Base-by-base conservation (phyloP, 1,140 invertebrate genomes). In the Magallana gigas region DNA sequence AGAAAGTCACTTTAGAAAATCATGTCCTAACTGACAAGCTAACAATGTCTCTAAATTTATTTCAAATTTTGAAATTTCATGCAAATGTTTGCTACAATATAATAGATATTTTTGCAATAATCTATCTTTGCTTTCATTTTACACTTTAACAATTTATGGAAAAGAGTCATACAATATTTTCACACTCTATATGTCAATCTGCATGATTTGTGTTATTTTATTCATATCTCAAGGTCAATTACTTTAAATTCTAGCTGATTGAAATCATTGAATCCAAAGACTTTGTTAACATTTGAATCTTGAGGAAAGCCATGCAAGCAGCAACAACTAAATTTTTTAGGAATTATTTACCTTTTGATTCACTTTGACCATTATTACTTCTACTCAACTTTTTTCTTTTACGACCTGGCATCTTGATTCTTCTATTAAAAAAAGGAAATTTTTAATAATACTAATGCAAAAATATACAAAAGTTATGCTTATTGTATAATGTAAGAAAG, bases 381-480 rank as follows among this genome's bases (percentile, higher is more conserved):
- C 59, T 60, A 60, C 59, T 60, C 59, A 60, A 60, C 59, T 60
- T 60, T 60, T 60, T 60, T 60, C 59, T 60, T 60, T 60, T 60
- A 60, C 59, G 59, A 60, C 59, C 59, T 60, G 59, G 59, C 59
- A 60, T 60, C 59, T 60, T 60, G 59, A 60, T 60, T 60, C 59
- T 60, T 60, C 59, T 60, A 60, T 60, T 60, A 23, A 60, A 60
- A 60, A 60, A 60, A 60, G 59, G 59, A 60, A 60, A 60, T 60
- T 60, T 60, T 60, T 60, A 60, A 60, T 60, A 60, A 60, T 60
- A 60, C 59, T 60, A 60, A 60, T 60, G 59, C 59, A 60, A 60
- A 60, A 60, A 60, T 60, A 60, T 60, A 60, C 59, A 60, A 60
- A 60, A 60, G 59, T 60, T 60, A 60, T 60, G 59, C 59, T 60